A percentile compares a stretch with the other conserved stretches of the same genome.
These are phyloP conservation scores for Thamnophis elegans DNA, from an alignment of 2,797 vertebrate species.

Conservation along the genomic window DNA sequence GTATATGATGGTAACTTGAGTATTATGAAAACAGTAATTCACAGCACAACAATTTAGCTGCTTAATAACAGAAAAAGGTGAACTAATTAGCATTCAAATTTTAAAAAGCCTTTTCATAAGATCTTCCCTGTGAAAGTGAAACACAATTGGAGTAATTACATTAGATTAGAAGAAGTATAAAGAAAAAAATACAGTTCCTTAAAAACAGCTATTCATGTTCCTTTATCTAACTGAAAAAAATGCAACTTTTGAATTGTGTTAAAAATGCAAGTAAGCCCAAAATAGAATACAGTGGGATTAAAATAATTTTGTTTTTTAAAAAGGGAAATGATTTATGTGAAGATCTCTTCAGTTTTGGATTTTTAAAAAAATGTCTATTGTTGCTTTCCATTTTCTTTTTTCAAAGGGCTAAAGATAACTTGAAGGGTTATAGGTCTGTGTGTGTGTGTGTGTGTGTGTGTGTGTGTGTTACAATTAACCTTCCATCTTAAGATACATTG, in stretches of 20 bases:
- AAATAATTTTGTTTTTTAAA: not conserved
- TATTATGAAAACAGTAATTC: not conserved
- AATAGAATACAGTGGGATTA: not conserved
- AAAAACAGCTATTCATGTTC: not conserved
- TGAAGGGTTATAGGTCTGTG: not conserved
- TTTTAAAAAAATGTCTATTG: not conserved
- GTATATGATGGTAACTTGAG: not conserved
- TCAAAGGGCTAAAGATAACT: not conserved
- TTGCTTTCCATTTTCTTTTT: not conserved
- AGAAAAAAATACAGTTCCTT: not conserved
- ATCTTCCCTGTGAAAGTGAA: not conserved
- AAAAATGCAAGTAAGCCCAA: not conserved
- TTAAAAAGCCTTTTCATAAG: not conserved
- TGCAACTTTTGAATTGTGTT: slow-evolving; percentile 15
- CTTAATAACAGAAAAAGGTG: not conserved
- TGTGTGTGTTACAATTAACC: not conserved
- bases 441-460: not conserved
- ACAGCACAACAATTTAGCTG: not conserved
- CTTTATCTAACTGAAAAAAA: not conserved
- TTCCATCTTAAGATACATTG: not conserved
- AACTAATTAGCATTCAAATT: not conserved
- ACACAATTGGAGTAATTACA: not conserved
- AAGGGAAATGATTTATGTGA: not conserved
- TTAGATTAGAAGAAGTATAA: not conserved
- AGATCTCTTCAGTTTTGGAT: not conserved